Evolutionary conservation across 2,113 vertebrate species (phyloP).

Genomic region (Brachypodius melanocephalos): DNA sequence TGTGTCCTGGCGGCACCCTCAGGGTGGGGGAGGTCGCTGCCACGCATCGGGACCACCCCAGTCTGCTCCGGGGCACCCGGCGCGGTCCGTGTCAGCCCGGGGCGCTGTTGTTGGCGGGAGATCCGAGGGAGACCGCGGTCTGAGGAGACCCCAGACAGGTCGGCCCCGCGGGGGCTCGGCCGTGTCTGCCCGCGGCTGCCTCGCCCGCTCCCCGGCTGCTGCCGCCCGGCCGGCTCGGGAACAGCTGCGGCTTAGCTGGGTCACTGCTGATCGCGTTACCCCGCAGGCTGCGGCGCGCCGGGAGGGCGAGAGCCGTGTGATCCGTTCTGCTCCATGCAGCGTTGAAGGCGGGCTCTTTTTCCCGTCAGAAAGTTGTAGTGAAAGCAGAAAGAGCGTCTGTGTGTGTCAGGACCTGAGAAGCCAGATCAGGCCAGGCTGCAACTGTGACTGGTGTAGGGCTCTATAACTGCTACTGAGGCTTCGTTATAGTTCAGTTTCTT

Average conservation of each 20-base stretch:
- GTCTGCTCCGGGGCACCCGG: background rate
- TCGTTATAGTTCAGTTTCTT: background rate
- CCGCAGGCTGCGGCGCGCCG: background rate
- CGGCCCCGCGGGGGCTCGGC: background rate
- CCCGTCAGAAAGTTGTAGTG: background rate
- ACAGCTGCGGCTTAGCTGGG: background rate
- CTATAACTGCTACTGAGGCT: background rate
- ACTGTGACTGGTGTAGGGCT: background rate
- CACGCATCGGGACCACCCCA: too few relatives aligned
- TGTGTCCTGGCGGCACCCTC: background rate
- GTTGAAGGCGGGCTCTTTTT: background rate
- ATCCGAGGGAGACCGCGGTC: background rate
- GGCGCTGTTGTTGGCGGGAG: background rate
- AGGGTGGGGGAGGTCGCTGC: background rate
- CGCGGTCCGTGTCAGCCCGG: background rate
- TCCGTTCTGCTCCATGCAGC: fast-evolving
- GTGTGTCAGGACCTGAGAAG: background rate
- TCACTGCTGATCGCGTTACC: fast-evolving
- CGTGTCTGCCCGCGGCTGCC: background rate
- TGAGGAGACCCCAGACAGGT: background rate
- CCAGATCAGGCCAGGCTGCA: background rate
- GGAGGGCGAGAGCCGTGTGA: background rate
- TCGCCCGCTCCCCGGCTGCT: background rate
- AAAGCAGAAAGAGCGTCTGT: background rate
- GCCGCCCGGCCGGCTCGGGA: background rate